Conservation (phyloP, 2,888 invertebrate species). For the Lasioglossum leucozonium region DNA sequence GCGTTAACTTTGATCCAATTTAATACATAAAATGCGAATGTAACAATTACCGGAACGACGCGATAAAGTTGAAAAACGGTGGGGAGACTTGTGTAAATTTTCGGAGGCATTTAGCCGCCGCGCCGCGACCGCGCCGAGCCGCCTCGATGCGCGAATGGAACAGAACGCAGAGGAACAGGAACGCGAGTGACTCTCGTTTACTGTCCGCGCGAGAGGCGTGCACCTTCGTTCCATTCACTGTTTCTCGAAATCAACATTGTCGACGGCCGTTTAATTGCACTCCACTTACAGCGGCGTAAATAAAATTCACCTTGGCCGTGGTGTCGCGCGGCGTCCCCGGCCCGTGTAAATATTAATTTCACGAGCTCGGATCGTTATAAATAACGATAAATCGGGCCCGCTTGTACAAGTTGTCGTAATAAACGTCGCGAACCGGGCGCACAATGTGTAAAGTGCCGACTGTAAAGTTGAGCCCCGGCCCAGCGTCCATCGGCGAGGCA, state of each 20-base stretch:
- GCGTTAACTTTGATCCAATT: slow-evolving; percentile 6
- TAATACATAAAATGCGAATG: slow-evolving; percentile 6
- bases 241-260: slow-evolving; percentile 53
- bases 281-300: slow-evolving; percentile 48
- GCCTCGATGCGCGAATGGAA: neutral
- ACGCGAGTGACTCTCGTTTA: neutral
- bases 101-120: neutral
- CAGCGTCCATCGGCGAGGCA: slow-evolving; percentile 67
- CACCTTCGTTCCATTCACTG: slow-evolving; percentile 23
- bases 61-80: neutral
- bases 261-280: slow-evolving; percentile 48
- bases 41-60: slow-evolving; percentile 1
- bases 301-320: slow-evolving; percentile 54
- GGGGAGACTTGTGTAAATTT: neutral
- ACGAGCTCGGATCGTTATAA: slow-evolving; percentile 74
- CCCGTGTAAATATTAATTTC: slow-evolving; percentile 76
- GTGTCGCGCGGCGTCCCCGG: slow-evolving; percentile 25
- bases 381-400: slow-evolving; percentile 72
- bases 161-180: neutral
- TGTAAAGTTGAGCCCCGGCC: slow-evolving; percentile 78
- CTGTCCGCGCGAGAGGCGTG: neutral
- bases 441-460: slow-evolving; percentile 79
- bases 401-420: slow-evolving; percentile 72
- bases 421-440: slow-evolving; percentile 70
- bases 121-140: neutral